Conservation (phyloP, 2,888 invertebrate genomes). For the Microctonus brassicae region DNA sequence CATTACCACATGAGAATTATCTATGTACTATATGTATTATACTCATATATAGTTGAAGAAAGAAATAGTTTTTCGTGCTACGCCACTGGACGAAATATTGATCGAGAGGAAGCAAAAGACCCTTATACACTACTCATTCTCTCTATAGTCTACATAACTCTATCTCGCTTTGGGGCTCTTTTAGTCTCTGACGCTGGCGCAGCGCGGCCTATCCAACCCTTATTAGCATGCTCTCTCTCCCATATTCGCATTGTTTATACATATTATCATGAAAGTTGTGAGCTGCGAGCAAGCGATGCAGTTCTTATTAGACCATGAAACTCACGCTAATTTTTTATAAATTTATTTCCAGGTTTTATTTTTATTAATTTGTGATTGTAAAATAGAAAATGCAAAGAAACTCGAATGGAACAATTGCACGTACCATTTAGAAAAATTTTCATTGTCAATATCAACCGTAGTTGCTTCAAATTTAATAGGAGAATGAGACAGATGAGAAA, state of each 20-base stretch:
- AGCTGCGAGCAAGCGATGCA: background rate
- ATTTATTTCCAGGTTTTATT: slow-evolving; percentile 12
- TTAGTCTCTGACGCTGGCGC: slow-evolving; percentile 35
- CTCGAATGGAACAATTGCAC: too few relatives aligned
- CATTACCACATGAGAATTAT: background rate
- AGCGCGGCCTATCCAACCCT: slow-evolving; percentile 30
- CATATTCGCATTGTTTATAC: slow-evolving; percentile 18
- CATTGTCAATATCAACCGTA: too few relatives aligned
- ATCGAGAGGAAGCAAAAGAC: slow-evolving; percentile 59
- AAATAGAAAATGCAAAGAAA: too few relatives aligned
- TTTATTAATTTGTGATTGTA: too few relatives aligned
- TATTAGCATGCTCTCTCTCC: background rate
- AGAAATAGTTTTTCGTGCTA: slow-evolving; percentile 56
- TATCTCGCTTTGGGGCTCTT: slow-evolving; percentile 8
- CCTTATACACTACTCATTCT: slow-evolving; percentile 52
- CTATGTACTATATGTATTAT: too few relatives aligned
- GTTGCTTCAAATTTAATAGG: too few relatives aligned
- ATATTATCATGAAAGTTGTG: slow-evolving; percentile 26
- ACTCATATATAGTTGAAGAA: slow-evolving; percentile 30
- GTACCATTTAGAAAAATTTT: too few relatives aligned
- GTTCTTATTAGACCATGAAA: background rate
- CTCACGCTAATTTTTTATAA: slow-evolving; percentile 36
- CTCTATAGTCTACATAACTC: slow-evolving; percentile 21
- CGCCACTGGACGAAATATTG: slow-evolving; percentile 63
- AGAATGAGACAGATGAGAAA: too few relatives aligned